phyloP scores from a whole-genome alignment of 64 coral and sea anemone genomes.

The Stylophora pistillata region DNA sequence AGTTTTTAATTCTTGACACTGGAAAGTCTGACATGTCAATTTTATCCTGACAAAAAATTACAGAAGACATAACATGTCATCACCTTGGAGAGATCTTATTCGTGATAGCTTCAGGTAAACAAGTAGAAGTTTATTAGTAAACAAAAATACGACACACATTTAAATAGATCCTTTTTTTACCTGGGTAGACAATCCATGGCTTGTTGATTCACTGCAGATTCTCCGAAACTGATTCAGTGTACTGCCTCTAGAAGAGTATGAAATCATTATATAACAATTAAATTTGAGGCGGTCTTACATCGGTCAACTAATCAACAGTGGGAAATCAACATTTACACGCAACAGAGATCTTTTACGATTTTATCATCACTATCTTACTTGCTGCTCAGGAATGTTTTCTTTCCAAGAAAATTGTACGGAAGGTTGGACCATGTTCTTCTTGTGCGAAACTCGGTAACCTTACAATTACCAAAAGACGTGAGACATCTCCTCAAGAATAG shows the following conservation, averaged over 20 bases:
- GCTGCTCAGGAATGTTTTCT: background rate
- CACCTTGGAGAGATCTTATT: no score
- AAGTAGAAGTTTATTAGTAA: background rate
- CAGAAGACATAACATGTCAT: background rate
- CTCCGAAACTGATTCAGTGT: conserved; percentile 7
- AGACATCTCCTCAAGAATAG: background rate
- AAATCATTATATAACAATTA: background rate
- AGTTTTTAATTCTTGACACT: conserved; percentile 82
- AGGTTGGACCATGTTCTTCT: background rate
- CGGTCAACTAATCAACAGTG: background rate
- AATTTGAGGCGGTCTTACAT: background rate
- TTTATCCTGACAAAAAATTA: conserved; percentile 48
- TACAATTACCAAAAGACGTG: no score
- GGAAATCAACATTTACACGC: background rate
- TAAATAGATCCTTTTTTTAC: background rate
- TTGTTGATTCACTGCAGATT: background rate
- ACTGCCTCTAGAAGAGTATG: background rate
- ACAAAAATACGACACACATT: background rate
- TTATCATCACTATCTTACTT: background rate
- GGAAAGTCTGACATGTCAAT: conserved; percentile 85
- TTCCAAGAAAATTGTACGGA: background rate
- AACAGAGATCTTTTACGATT: no score
- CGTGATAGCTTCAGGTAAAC: no score
- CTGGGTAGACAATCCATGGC: conserved; percentile 7
- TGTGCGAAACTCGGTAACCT: background rate